phyloP scores from a whole-genome alignment of 2,888 invertebrate species.

The Ceratothoa steindachneri region DNA sequence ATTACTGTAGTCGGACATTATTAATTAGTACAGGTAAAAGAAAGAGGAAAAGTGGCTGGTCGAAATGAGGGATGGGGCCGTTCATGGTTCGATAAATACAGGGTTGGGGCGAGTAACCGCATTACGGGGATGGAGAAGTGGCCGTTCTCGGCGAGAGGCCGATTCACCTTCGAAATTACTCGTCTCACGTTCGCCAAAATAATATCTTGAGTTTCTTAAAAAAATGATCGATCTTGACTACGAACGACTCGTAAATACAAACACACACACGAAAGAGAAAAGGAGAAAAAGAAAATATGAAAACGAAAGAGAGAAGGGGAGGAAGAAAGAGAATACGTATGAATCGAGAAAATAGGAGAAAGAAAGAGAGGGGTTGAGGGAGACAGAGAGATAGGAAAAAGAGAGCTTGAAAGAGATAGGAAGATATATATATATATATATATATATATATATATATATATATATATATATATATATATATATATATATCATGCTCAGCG shows the following conservation, averaged over 20 bases:
- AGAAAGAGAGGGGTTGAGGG: neutral
- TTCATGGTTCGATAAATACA: neutral
- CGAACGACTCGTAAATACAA: neutral
- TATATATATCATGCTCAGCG: no score
- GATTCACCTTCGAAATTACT: no score
- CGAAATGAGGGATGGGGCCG: neutral
- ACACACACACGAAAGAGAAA: neutral
- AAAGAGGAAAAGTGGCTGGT: neutral
- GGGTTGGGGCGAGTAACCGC: neutral
- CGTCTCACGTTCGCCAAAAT: no score
- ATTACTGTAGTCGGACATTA: neutral
- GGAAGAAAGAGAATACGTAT: no score
- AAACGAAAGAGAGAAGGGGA: no score
- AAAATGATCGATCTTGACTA: neutral
- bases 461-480: neutral
- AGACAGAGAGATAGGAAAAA: neutral
- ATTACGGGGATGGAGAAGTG: no score
- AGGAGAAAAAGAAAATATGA: neutral
- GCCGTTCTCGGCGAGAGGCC: no score
- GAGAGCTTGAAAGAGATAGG: neutral
- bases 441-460: neutral
- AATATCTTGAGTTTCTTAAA: neutral
- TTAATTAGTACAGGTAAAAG: slow-evolving; percentile 2
- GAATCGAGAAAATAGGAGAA: neutral
- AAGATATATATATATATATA: neutral